A percentile compares a stretch with the other conserved stretches of the same genome.
Evolutionary conservation across 2,888 invertebrate species (phyloP).

Genomic region (Entomobrya multifasciata): DNA sequence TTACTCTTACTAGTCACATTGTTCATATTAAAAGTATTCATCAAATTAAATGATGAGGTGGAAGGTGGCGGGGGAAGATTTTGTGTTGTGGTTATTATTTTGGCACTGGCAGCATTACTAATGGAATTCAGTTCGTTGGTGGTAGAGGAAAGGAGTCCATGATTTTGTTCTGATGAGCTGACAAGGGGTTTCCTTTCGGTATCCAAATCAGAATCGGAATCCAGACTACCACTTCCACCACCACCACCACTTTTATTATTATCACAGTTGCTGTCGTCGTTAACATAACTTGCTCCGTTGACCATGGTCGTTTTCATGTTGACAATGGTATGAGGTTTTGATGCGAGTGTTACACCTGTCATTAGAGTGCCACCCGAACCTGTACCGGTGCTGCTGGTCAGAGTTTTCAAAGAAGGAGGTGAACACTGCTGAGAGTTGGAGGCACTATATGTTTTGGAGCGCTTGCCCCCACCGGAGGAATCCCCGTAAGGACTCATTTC

Average conservation of each 20-base stretch:
- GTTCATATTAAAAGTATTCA: background rate
- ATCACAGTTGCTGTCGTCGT: conserved; percentile 70
- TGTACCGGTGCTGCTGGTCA: background rate
- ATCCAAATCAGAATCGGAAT: conserved; percentile 46
- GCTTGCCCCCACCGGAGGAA: background rate
- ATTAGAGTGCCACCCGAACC: background rate
- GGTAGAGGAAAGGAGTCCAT: conserved; percentile 22
- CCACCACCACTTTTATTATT: conserved; percentile 53
- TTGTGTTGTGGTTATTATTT: background rate
- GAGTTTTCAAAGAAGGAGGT: background rate
- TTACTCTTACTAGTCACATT: background rate
- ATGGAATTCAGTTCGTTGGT: conserved; percentile 13
- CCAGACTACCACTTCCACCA: too few relatives aligned
- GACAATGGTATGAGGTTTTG: conserved; percentile 59
- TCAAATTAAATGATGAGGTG: conserved; percentile 7
- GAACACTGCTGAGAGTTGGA: too few relatives aligned
- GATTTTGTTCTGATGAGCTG: conserved; percentile 38
- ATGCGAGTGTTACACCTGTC: background rate
- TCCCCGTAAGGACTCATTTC: conserved; percentile 42
- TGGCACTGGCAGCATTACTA: background rate
- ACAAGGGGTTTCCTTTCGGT: conserved; percentile 58
- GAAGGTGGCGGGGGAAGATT: background rate
- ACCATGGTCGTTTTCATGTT: conserved; percentile 70
- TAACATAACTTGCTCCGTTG: conserved; percentile 60
- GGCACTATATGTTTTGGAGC: background rate